Evolutionary conservation across 1,140 invertebrate species (phyloP).

Genomic region (Reticulitermes speratus): DNA sequence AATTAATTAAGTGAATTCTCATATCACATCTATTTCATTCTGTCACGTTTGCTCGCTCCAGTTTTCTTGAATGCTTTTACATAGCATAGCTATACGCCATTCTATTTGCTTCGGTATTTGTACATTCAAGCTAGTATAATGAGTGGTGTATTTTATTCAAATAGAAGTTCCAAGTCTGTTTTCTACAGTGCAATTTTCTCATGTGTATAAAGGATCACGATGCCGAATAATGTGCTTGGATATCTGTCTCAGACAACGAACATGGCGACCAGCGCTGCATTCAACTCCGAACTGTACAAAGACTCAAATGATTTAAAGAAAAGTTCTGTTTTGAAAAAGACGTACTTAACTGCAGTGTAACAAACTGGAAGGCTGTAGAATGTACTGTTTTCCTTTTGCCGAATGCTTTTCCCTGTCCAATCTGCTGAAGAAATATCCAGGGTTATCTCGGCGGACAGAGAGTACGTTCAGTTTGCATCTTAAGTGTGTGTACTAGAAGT

Average conservation of each 20-base stretch:
- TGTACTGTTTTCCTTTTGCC: conserved; percentile 10
- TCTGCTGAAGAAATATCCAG: background rate
- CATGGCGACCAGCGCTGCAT: background rate
- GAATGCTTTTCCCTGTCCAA: conserved; percentile 4
- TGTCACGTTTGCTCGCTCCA: too few relatives aligned
- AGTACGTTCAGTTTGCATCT: conserved; percentile 3
- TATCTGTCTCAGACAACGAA: background rate
- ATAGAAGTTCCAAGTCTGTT: background rate
- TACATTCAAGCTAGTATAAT: background rate
- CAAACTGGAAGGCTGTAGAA: conserved; percentile 1
- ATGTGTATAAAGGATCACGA: background rate
- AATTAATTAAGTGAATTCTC: too few relatives aligned
- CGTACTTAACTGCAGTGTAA: too few relatives aligned
- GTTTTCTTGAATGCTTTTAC: too few relatives aligned
- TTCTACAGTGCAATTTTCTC: background rate
- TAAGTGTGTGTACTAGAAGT: background rate
- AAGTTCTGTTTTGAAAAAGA: too few relatives aligned
- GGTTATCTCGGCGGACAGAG: background rate
- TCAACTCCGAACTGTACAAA: background rate
- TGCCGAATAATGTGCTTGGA: background rate
- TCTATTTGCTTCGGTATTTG: background rate
- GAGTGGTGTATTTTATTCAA: background rate
- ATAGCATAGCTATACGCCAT: background rate
- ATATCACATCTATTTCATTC: too few relatives aligned
- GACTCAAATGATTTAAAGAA: too few relatives aligned